Conservation (phyloP, 2,888 invertebrate genomes). For the Venusia cambrica region DNA sequence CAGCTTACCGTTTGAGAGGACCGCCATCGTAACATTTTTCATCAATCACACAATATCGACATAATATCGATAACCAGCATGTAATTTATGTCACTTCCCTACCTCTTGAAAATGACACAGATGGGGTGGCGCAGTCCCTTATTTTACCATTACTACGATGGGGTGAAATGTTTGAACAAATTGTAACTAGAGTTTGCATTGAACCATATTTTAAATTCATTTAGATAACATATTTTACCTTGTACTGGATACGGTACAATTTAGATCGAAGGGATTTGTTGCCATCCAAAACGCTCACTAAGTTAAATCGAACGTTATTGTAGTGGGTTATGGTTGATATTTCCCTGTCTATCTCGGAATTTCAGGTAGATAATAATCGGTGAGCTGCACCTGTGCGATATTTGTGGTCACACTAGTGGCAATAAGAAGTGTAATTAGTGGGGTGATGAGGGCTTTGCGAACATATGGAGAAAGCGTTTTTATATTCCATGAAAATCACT, state of each 20-base stretch:
- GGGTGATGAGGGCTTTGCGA: conserved; percentile 7
- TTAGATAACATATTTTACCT: conserved; percentile 9
- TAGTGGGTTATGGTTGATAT: conserved; percentile 3
- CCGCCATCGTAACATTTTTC: conserved; percentile 12
- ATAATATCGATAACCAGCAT: conserved; percentile 27
- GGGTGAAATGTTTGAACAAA: conserved; percentile 30
- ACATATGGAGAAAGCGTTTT: conserved; percentile 4
- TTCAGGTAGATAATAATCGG: conserved; percentile 3
- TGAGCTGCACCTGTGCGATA: conserved; percentile 18
- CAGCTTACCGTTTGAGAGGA: no score
- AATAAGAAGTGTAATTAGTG: conserved; percentile 15
- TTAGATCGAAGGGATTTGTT: conserved; percentile 4
- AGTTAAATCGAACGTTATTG: background rate
- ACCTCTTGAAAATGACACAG: conserved; percentile 40
- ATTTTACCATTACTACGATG: conserved; percentile 23
- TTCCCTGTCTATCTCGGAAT: conserved; percentile 2
- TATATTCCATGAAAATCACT: no score
- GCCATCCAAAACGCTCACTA: background rate
- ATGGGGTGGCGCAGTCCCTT: conserved; percentile 20
- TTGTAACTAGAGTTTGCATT: conserved; percentile 26
- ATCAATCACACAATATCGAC: conserved; percentile 26
- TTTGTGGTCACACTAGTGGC: conserved; percentile 11
- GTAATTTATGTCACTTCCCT: conserved; percentile 35
- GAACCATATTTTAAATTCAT: conserved; percentile 13
- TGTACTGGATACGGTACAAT: conserved; percentile 8